Evolutionary conservation across 2,888 invertebrate genomes (phyloP).

Genomic region (Chorisops tibialis): DNA sequence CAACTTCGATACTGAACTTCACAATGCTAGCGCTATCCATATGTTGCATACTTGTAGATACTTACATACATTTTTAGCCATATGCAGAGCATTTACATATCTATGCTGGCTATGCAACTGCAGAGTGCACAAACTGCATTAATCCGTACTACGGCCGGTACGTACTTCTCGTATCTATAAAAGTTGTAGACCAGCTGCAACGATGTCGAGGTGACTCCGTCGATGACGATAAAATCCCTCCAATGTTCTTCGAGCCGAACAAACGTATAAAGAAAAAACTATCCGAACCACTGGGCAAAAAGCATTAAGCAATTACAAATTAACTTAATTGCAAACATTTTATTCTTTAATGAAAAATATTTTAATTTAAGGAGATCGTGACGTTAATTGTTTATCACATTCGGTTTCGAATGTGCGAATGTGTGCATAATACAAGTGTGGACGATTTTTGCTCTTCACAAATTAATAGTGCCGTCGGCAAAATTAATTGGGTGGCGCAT

Average conservation of each 20-base stretch:
- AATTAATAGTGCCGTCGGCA: conserved; percentile 7
- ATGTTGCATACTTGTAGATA: not conserved
- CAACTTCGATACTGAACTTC: not conserved
- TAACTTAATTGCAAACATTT: conserved; percentile 47
- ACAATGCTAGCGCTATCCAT: no score
- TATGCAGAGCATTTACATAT: conserved; percentile 14
- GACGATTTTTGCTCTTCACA: not conserved
- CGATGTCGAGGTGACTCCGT: conserved; percentile 3
- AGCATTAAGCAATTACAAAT: conserved; percentile 48
- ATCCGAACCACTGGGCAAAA: conserved; percentile 33
- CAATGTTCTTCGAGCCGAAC: no score
- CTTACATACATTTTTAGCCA: not conserved
- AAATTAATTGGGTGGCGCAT: conserved; percentile 11
- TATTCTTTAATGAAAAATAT: conserved; percentile 46
- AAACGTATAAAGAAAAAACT: conserved; percentile 9
- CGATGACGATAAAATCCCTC: conserved; percentile 12
- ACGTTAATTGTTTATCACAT: conserved; percentile 44
- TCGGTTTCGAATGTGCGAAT: conserved; percentile 6
- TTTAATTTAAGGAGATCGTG: conserved; percentile 46
- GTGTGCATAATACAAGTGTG: conserved; percentile 2
- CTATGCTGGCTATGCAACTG: not conserved
- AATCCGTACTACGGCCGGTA: not conserved
- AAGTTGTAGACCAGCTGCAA: conserved; percentile 6
- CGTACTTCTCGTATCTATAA: not conserved
- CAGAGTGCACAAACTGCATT: not conserved